Conservation (phyloP, 2,888 invertebrate species). For the Melipona beecheii region DNA sequence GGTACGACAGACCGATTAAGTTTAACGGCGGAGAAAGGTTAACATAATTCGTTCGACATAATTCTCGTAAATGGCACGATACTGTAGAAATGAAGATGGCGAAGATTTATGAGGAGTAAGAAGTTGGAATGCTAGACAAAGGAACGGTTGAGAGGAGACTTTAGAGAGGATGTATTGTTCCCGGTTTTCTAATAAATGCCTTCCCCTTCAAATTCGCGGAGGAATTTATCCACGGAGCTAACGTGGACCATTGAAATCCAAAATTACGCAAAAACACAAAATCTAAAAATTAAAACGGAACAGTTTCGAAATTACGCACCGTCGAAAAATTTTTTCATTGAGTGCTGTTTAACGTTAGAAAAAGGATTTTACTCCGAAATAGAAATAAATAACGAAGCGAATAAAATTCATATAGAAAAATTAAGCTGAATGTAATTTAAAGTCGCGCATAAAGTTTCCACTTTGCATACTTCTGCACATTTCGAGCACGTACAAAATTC, state of each 20-base stretch:
- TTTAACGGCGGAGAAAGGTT: background rate
- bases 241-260: background rate
- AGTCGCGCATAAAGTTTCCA: background rate
- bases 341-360: too few relatives aligned
- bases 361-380: too few relatives aligned
- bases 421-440: background rate
- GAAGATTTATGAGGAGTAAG: conserved; percentile 25
- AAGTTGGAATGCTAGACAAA: conserved; percentile 19
- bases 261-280: too few relatives aligned
- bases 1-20: background rate
- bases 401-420: background rate
- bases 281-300: too few relatives aligned
- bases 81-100: conserved; percentile 6
- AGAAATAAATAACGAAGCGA: too few relatives aligned
- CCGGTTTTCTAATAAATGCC: conserved; percentile 17
- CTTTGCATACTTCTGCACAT: background rate
- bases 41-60: background rate
- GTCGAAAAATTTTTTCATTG: too few relatives aligned
- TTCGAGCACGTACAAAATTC: background rate
- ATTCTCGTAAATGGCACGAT: background rate
- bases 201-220: background rate
- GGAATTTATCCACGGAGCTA: background rate
- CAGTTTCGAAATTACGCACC: too few relatives aligned
- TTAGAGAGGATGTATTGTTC: conserved; percentile 2
- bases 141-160: background rate